These are phyloP conservation scores for Cephalopholis sonnerati DNA, from an alignment of 2,113 vertebrate species.

Conservation along the genomic window DNA sequence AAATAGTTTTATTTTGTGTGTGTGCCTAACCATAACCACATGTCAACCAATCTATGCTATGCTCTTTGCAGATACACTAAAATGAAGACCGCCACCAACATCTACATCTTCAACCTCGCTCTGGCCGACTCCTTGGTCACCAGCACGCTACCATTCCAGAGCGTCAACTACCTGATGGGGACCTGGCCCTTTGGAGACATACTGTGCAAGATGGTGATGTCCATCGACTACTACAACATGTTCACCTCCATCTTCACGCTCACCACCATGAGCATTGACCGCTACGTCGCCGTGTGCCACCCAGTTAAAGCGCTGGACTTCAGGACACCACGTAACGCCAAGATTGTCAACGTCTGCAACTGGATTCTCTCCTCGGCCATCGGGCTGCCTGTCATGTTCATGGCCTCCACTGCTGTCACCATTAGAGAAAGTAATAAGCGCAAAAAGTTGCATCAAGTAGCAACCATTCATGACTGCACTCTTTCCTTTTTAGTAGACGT, in stretches of 20 bases:
- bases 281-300: conserved; percentile 97
- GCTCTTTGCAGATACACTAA: conserved; percentile 93
- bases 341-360: conserved; percentile 98
- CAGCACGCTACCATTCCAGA: conserved; percentile 98
- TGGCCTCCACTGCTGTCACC: conserved; percentile 90
- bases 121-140: conserved; percentile 96
- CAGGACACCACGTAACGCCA: conserved; percentile 96
- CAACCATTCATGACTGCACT: not conserved
- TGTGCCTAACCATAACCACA: too few relatives aligned
- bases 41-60: too few relatives aligned
- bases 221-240: conserved; percentile 99
- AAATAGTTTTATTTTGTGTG: too few relatives aligned
- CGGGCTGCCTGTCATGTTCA: conserved; percentile 98
- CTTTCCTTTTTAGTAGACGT: not conserved
- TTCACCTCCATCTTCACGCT: conserved; percentile 99
- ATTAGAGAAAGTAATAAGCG: not conserved
- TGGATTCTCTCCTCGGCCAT: conserved; percentile 99
- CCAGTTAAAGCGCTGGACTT: conserved; percentile 98
- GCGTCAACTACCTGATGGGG: conserved; percentile 98
- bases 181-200: conserved; percentile 96
- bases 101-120: conserved; percentile 99
- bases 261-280: conserved; percentile 99
- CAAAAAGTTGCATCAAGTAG: not conserved
- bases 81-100: conserved; percentile 99
- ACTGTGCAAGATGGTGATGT: conserved; percentile 96